phyloP scores from a whole-genome alignment of 2,113 vertebrate genomes.

The Axis porcinus region DNA sequence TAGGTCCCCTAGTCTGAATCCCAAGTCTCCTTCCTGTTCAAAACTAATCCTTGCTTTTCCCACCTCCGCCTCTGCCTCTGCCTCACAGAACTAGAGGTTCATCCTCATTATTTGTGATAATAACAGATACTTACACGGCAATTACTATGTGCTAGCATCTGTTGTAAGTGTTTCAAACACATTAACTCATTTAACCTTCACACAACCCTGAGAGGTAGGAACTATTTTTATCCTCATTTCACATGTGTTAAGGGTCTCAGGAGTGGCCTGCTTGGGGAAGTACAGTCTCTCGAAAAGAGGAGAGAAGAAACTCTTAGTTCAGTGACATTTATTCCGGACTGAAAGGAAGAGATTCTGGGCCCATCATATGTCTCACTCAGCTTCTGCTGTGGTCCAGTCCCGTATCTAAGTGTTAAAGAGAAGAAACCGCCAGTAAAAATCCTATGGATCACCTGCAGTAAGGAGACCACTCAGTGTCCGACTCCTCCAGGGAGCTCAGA shows the following conservation, averaged over 20 bases:
- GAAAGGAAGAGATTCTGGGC: not conserved
- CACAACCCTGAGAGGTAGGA: not conserved
- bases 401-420: not conserved
- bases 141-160: conserved; percentile 8
- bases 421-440: not conserved
- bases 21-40: not conserved
- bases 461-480: not conserved
- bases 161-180: not conserved
- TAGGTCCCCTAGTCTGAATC: not conserved
- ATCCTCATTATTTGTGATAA: conserved; percentile 9
- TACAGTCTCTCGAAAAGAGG: not conserved
- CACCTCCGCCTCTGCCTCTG: not conserved
- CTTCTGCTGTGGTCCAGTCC: not conserved
- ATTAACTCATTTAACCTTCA: conserved; percentile 45
- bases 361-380: not conserved
- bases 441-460: rapidly evolving
- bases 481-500: not conserved
- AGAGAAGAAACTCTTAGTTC: not conserved
- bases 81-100: not conserved
- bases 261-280: not conserved
- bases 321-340: not conserved
- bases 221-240: not conserved
- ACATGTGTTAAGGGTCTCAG: not conserved
- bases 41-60: not conserved
- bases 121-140: not conserved